phyloP scores from a whole-genome alignment of 2,888 invertebrate species.

The Laspeyria flexula region DNA sequence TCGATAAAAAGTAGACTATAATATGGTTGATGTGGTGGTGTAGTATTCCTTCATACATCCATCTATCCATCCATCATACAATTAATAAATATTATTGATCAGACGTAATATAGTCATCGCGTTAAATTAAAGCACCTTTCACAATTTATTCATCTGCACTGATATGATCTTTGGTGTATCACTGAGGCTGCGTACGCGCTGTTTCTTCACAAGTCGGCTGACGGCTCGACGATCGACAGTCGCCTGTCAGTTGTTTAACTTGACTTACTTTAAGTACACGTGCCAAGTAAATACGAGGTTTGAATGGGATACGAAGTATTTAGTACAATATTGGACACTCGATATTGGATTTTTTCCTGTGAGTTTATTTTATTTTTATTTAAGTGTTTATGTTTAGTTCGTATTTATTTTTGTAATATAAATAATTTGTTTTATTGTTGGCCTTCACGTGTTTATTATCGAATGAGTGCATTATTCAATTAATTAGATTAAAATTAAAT shows the following conservation, averaged over 20 bases:
- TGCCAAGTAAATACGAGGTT: slow-evolving; percentile 28
- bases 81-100: no score
- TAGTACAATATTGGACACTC: slow-evolving; percentile 14
- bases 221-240: slow-evolving; percentile 52
- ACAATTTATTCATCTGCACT: slow-evolving; percentile 12
- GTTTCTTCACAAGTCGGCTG: slow-evolving; percentile 56
- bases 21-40: no score
- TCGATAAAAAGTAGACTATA: no score
- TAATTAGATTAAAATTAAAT: no score
- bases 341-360: slow-evolving; percentile 26
- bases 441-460: no score
- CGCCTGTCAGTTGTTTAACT: slow-evolving; percentile 45
- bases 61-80: no score
- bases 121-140: slow-evolving; percentile 3
- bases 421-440: no score
- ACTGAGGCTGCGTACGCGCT: slow-evolving; percentile 57
- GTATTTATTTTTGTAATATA: neutral
- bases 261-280: slow-evolving; percentile 30
- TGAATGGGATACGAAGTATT: slow-evolving; percentile 43
- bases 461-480: no score
- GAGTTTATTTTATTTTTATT: slow-evolving; percentile 20
- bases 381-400: neutral
- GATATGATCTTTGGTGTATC: slow-evolving; percentile 48
- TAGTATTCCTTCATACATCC: no score
- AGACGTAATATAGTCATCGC: no score